Conservation (phyloP, 2,888 invertebrate species). For the Cerceris ruficornis region DNA sequence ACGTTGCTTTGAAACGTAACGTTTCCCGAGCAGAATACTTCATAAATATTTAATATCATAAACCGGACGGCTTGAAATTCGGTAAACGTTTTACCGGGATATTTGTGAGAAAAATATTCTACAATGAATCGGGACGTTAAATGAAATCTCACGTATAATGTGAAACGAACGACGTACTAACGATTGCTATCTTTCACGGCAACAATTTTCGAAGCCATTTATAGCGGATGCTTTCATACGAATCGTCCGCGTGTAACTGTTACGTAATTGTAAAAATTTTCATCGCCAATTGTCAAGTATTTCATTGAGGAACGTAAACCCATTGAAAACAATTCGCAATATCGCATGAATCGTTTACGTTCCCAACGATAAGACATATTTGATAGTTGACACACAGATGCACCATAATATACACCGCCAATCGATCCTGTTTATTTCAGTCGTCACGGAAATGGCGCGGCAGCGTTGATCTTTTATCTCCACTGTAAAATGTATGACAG, state of each 20-base stretch:
- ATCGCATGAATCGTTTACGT: neutral
- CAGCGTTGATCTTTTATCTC: conserved; percentile 18
- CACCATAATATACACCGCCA: neutral
- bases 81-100: too few species aligned
- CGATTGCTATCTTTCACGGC: too few species aligned
- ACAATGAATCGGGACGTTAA: neutral
- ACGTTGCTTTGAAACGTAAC: conserved; percentile 18
- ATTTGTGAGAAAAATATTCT: neutral
- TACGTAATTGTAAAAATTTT: too few species aligned
- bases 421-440: conserved; percentile 13
- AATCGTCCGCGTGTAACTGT: too few species aligned
- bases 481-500: conserved; percentile 19
- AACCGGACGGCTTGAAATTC: conserved; percentile 5
- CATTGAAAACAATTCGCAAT: too few species aligned
- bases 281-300: too few species aligned
- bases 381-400: conserved; percentile 4
- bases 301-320: too few species aligned
- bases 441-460: conserved; percentile 7
- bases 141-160: too few species aligned
- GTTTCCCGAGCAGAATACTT: conserved; percentile 15
- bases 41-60: conserved; percentile 36
- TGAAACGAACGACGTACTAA: too few species aligned
- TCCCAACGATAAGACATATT: neutral
- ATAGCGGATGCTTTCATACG: too few species aligned
- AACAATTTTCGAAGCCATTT: too few species aligned